These are phyloP conservation scores for Tinea semifulvella DNA, from an alignment of 2,888 invertebrate genomes.

Conservation along the genomic window DNA sequence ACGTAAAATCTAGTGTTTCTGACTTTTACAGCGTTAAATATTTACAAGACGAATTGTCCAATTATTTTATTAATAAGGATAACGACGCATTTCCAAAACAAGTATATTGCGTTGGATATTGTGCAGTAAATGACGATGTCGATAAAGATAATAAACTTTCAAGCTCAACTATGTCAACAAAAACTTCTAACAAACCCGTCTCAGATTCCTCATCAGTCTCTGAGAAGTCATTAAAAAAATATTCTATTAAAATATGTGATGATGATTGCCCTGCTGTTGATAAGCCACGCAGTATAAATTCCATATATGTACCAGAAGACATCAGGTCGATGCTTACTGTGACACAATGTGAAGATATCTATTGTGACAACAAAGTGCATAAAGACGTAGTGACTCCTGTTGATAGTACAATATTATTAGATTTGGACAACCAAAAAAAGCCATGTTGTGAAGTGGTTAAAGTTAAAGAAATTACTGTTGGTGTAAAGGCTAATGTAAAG, in stretches of 20 bases:
- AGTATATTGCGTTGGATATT: slow-evolving; percentile 45
- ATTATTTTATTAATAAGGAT: slow-evolving; percentile 7
- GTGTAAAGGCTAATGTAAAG: slow-evolving; percentile 35
- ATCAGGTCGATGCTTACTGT: slow-evolving; percentile 27
- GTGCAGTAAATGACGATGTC: slow-evolving; percentile 33
- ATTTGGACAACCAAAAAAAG: neutral
- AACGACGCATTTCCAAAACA: slow-evolving; percentile 28
- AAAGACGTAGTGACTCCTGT: slow-evolving; percentile 27
- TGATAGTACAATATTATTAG: slow-evolving; percentile 28
- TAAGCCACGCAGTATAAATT: slow-evolving; percentile 27
- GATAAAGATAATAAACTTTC: slow-evolving; percentile 7
- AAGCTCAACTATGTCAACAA: slow-evolving; percentile 20
- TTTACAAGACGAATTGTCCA: neutral
- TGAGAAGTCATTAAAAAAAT: slow-evolving; percentile 20
- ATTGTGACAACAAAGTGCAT: slow-evolving; percentile 30
- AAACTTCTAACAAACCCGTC: slow-evolving; percentile 22
- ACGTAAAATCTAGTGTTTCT: neutral
- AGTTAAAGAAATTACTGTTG: slow-evolving; percentile 22
- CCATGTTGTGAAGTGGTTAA: neutral
- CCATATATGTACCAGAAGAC: slow-evolving; percentile 31
- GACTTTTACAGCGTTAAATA: neutral
- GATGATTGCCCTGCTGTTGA: slow-evolving; percentile 24
- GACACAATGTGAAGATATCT: slow-evolving; percentile 33
- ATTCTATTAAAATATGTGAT: slow-evolving; percentile 28
- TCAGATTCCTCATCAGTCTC: neutral